These are phyloP conservation scores for Trachemys scripta DNA, from an alignment of 2,113 vertebrate species.

Conservation along the genomic window DNA sequence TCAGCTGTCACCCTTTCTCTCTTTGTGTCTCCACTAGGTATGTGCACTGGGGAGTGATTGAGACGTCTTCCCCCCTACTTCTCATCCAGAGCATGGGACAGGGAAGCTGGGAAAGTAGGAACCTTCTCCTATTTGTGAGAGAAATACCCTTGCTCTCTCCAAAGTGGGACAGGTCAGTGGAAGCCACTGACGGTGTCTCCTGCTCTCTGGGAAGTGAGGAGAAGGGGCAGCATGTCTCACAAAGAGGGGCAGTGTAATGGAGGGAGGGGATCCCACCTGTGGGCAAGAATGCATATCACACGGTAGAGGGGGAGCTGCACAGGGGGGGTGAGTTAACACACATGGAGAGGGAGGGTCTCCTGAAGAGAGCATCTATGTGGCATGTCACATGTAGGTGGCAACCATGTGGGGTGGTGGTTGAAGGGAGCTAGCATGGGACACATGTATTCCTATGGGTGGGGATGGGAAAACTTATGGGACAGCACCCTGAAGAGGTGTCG, in stretches of 20 bases:
- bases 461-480: not conserved
- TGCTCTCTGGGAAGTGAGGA: not conserved
- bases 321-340: not conserved
- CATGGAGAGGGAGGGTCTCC: accelerated
- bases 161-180: not conserved
- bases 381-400: not conserved
- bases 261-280: accelerated
- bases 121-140: not conserved
- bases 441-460: accelerated
- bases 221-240: no score
- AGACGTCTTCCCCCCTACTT: not conserved
- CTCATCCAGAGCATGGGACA: not conserved
- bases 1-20: not conserved
- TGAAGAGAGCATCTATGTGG: not conserved
- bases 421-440: not conserved
- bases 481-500: not conserved
- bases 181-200: not conserved
- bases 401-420: not conserved
- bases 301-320: accelerated
- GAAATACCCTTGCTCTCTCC: not conserved
- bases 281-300: not conserved
- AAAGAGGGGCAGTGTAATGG: not conserved
- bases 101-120: not conserved
- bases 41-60: accelerated
- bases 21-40: not conserved